These are phyloP conservation scores for Trichonephila inaurata DNA, from an alignment of 1,140 invertebrate genomes.

Conservation along the genomic window DNA sequence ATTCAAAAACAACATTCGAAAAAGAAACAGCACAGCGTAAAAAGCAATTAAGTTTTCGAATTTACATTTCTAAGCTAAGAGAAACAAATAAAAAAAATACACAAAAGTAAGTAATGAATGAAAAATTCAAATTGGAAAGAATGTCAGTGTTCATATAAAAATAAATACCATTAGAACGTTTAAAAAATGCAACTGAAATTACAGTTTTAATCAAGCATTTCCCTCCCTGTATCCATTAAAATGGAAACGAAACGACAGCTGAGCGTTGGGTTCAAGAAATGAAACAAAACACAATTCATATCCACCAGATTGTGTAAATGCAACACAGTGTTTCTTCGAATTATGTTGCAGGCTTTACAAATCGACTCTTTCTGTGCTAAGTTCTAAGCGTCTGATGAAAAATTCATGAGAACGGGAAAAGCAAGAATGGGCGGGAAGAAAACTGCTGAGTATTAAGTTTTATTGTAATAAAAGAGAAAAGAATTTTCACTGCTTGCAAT, in stretches of 20 bases:
- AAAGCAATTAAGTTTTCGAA: slow-evolving; percentile 32
- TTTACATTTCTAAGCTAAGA: background rate
- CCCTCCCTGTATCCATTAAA: background rate
- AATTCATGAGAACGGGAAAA: slow-evolving; percentile 27
- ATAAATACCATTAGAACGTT: background rate
- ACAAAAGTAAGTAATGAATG: background rate
- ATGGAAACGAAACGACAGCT: slow-evolving; percentile 22
- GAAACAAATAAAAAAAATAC: background rate
- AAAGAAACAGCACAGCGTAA: background rate
- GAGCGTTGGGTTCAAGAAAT: background rate
- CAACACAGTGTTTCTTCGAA: background rate
- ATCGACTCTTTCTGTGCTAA: slow-evolving; percentile 14
- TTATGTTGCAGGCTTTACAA: slow-evolving; percentile 31
- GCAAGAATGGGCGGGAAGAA: slow-evolving; percentile 11
- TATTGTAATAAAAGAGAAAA: slow-evolving; percentile 41
- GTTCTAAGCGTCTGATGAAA: slow-evolving; percentile 38
- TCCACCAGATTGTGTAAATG: slow-evolving; percentile 10
- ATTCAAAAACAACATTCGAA: background rate
- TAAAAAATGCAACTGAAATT: background rate
- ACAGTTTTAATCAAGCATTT: slow-evolving; percentile 24
- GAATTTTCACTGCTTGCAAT: slow-evolving; percentile 16
- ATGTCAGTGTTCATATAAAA: slow-evolving; percentile 33
- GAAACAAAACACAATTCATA: slow-evolving; percentile 12
- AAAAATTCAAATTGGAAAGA: background rate
- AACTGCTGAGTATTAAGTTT: slow-evolving; percentile 47